Conservation (phyloP, 2,797 vertebrate species). For the Xiphorhynchus erythropygius region DNA sequence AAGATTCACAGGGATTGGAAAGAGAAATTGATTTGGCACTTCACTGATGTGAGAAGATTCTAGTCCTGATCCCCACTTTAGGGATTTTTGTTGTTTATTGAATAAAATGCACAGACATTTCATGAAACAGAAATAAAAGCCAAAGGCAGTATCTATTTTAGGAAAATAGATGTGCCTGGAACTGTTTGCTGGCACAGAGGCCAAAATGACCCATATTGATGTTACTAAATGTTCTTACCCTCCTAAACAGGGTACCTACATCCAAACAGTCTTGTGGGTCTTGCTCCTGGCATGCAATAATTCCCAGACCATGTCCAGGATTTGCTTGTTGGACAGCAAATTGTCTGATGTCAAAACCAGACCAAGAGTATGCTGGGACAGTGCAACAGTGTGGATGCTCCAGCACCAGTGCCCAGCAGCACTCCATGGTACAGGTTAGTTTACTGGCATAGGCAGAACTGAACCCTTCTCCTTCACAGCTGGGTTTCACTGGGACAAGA, state of each 20-base stretch:
- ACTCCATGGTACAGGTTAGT: fast-evolving
- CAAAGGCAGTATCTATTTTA: neutral
- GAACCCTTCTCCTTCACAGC: neutral
- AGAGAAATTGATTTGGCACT: neutral
- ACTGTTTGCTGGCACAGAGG: fast-evolving
- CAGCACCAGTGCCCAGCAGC: fast-evolving
- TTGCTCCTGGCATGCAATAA: neutral
- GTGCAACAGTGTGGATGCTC: neutral
- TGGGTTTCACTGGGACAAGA: neutral
- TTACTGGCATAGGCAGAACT: neutral
- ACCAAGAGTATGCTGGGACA: neutral
- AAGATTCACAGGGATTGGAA: neutral
- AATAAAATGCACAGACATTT: neutral
- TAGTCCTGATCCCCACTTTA: neutral
- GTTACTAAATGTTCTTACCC: neutral
- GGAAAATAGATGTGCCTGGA: neutral
- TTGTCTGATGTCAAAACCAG: neutral
- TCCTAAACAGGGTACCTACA: neutral
- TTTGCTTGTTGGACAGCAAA: neutral
- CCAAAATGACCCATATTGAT: neutral
- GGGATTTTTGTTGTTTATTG: neutral
- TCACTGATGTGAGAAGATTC: neutral
- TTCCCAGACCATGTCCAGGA: neutral
- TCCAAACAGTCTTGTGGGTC: neutral
- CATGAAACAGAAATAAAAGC: neutral